These are phyloP conservation scores for Macrotis lagotis DNA, from an alignment of 2,113 vertebrate species.

Conservation along the genomic window DNA sequence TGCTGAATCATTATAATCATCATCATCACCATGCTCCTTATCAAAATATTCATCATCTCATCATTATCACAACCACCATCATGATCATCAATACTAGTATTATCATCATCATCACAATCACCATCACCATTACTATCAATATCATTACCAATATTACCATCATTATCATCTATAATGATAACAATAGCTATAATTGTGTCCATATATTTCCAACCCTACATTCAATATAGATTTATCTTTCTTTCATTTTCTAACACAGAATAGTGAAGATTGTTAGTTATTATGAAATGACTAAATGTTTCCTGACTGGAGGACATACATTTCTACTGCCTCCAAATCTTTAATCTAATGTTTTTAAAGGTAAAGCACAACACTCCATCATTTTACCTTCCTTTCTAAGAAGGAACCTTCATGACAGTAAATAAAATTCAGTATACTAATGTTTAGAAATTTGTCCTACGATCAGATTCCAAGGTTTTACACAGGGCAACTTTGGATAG, in stretches of 20 bases:
- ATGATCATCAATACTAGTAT: background rate
- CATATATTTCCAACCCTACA: background rate
- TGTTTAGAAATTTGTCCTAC: background rate
- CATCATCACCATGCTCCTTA: background rate
- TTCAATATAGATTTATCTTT: background rate
- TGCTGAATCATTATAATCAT: background rate
- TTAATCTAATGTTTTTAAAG: background rate
- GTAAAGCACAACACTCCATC: background rate
- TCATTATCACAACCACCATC: background rate
- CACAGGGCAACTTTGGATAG: background rate
- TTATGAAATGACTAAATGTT: background rate
- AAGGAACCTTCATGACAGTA: background rate
- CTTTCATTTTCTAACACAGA: background rate
- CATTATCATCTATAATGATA: background rate
- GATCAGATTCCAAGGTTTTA: background rate
- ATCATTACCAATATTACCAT: too few species aligned
- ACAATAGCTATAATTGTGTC: background rate
- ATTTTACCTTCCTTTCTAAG: background rate
- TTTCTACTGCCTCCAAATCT: background rate
- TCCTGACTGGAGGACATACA: background rate
- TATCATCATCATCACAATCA: background rate
- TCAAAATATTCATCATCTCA: background rate
- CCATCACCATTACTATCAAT: background rate
- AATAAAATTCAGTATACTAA: conserved; percentile 23
- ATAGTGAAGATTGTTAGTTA: background rate